Base-by-base conservation (phyloP, 2,888 invertebrate genomes). In the Cataglyphis rosenhaueri region DNA sequence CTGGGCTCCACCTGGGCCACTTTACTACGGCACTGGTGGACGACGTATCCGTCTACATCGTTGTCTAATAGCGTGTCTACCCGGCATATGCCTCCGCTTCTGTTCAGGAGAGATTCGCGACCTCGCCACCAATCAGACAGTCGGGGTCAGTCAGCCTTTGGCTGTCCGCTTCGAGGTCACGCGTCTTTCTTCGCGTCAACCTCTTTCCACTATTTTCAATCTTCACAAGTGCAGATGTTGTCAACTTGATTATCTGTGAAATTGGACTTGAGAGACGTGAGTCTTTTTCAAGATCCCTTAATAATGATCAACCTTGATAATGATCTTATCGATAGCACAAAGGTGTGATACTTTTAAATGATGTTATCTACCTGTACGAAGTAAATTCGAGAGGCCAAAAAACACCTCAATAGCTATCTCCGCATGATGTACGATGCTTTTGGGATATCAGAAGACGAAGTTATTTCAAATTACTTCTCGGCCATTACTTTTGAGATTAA, bases 1-100 rank as follows among this genome's bases (percentile, higher is more conserved):
- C 93, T 93, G 93, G 94, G 78, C 81, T 83, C 84, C 83, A 84
- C 86, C 81, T 52, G 52, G 84, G 52, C 59, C 44, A 18, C 48
- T 12, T 70, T 81, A 73, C 81, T 52, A 85, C 89, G 86, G 82
- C 88, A 84, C 86, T 87, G 86, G 4, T 59, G 35, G 25, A 21
- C 74, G 32, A 29, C 73, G 64, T 65, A 32, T 35, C 59, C 71
- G 66, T 61, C 44, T 38, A 66, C 35, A 59, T 44, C 68, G 48
- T 52, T 61, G 18, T 35, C 52, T 52, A 21, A 18, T 75, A 21
- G 35, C 44, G 68, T 35, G 29, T 5, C 57, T 62, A 62, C 66
- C 59, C 44, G 44, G 61, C 61, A n/a, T 70, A n/a, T 52, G 6
- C 55, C 59, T 48, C 38, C 59, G 57, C n/a, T 41, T 84, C 18